A percentile compares a stretch with the other conserved stretches of the same genome.
Evolutionary conservation across 2,797 vertebrate genomes (phyloP).

Genomic region (Hoplostethus mediterraneus): DNA sequence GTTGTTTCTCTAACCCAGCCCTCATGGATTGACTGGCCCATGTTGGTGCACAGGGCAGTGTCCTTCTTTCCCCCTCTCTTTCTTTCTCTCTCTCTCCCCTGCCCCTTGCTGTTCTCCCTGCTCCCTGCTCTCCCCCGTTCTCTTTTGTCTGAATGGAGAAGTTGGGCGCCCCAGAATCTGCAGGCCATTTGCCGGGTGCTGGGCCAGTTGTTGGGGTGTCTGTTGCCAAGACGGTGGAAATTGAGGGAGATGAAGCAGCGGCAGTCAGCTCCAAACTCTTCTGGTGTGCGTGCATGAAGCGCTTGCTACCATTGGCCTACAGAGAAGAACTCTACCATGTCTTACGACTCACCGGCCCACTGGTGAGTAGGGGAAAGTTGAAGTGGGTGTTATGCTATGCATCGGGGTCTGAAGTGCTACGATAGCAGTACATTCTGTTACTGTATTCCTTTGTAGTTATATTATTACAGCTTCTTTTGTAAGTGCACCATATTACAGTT

Average conservation of each 20-base stretch:
- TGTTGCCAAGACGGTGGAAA: conserved; percentile 39
- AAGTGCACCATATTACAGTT: neutral
- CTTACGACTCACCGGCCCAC: conserved; percentile 79
- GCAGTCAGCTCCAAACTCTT: conserved; percentile 73
- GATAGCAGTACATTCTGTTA: neutral
- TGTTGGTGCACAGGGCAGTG: neutral
- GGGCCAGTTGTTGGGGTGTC: conserved; percentile 65
- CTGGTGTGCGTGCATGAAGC: conserved; percentile 68
- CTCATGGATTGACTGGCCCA: conserved; percentile 15
- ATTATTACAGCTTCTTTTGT: neutral
- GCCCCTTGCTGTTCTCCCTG: conserved; percentile 38
- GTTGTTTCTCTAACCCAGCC: conserved; percentile 25
- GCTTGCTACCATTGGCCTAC: conserved; percentile 81
- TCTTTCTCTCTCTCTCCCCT: conserved; percentile 25
- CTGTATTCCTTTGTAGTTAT: neutral
- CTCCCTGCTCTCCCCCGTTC: conserved; percentile 33
- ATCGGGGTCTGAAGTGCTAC: neutral
- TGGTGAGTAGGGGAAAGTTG: conserved; percentile 81
- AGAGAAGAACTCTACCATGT: conserved; percentile 84
- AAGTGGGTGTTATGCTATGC: conserved; percentile 26
- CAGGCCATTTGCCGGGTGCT: conserved; percentile 47
- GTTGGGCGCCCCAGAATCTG: conserved; percentile 62
- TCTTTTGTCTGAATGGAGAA: conserved; percentile 79
- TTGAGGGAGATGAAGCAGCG: conserved; percentile 41
- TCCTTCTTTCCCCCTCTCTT: conserved; percentile 25